phyloP scores from a whole-genome alignment of 2,888 invertebrate genomes.

The Archaeoteleia sp. region DNA sequence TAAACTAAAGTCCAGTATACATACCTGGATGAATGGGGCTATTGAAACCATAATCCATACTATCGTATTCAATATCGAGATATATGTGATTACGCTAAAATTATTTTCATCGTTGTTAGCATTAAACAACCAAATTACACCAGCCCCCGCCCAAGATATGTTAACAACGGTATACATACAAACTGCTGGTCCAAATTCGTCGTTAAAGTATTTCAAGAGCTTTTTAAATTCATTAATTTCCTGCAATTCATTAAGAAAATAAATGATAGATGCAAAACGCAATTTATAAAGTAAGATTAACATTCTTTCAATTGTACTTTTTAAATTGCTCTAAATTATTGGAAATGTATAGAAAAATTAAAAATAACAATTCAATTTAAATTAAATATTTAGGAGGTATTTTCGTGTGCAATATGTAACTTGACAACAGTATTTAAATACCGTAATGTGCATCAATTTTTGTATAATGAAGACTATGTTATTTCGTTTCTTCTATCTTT shows the following conservation, averaged over 20 bases:
- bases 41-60: conserved; percentile 81
- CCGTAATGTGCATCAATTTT: too few species aligned
- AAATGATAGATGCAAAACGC: not conserved
- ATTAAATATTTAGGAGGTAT: too few species aligned
- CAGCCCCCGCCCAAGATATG: conserved; percentile 83
- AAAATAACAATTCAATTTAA: too few species aligned
- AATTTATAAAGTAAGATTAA: conserved; percentile 1
- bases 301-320: too few species aligned
- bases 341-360: too few species aligned
- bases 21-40: conserved; percentile 84
- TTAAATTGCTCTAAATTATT: too few species aligned
- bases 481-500: too few species aligned
- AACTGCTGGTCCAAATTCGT: conserved; percentile 84
- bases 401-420: too few species aligned
- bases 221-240: conserved; percentile 88
- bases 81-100: conserved; percentile 77
- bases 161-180: conserved; percentile 86
- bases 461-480: too few species aligned
- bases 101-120: conserved; percentile 78
- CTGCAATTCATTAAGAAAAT: conserved; percentile 74
- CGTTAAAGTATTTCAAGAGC: conserved; percentile 84
- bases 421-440: too few species aligned
- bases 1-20: too few species aligned
- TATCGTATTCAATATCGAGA: conserved; percentile 79
- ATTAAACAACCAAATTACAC: conserved; percentile 81